Conservation (phyloP, 1,140 invertebrate genomes). For the Papilio dardanus region DNA sequence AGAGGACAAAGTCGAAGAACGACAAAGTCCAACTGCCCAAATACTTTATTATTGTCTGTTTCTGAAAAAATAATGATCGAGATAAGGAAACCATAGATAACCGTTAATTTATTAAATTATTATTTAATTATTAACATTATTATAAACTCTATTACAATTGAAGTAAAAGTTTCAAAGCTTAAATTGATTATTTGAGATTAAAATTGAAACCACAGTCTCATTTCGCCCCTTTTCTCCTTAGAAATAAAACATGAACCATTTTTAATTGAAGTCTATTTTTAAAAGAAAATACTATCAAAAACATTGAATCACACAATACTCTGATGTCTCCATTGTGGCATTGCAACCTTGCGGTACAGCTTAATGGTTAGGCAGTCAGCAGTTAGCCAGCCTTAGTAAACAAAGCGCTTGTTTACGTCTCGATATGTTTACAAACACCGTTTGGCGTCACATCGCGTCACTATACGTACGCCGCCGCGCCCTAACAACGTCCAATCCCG, state of each 20-base stretch:
- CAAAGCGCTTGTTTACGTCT: slow-evolving; percentile 70
- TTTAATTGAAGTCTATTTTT: background rate
- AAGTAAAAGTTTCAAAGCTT: no score
- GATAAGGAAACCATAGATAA: no score
- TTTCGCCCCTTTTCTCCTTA: background rate
- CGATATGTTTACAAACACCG: slow-evolving; percentile 76
- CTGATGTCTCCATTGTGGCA: background rate
- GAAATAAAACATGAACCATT: background rate
- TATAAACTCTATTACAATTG: no score
- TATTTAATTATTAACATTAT: no score
- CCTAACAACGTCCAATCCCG: slow-evolving; percentile 59
- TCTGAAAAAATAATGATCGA: no score
- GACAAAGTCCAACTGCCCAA: background rate
- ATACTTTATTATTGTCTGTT: no score
- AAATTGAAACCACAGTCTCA: no score
- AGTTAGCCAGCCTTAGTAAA: slow-evolving; percentile 58
- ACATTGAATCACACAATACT: background rate
- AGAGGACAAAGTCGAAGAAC: background rate
- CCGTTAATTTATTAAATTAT: no score
- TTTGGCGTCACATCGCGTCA: slow-evolving; percentile 68
- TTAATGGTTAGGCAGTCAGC: slow-evolving; percentile 8
- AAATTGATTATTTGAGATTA: no score
- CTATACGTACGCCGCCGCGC: slow-evolving; percentile 51
- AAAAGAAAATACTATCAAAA: background rate
- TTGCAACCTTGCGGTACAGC: background rate